phyloP scores from a whole-genome alignment of 2,888 invertebrate genomes.

The Adelognathus sp. region DNA sequence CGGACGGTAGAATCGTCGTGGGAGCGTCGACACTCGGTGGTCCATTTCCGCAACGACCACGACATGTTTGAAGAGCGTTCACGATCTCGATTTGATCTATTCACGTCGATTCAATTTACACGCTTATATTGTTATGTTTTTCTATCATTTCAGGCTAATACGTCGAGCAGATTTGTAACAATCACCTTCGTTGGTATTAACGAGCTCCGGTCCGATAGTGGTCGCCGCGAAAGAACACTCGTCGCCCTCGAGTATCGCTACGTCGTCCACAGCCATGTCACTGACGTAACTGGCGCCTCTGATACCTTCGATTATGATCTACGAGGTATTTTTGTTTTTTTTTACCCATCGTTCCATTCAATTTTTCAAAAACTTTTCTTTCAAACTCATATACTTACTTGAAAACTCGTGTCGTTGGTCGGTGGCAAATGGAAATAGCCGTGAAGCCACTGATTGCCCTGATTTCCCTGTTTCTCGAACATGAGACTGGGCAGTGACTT shows the following conservation, averaged over 20 bases:
- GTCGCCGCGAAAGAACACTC: constrained; percentile 81
- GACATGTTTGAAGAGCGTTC: constrained; percentile 75
- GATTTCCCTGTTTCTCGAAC: constrained; percentile 86
- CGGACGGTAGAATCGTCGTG: constrained; percentile 54
- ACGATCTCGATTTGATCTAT: constrained; percentile 77
- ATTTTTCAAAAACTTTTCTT: constrained; percentile 25
- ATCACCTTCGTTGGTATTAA: constrained; percentile 65
- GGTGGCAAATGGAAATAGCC: constrained; percentile 81
- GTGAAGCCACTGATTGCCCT: constrained; percentile 87
- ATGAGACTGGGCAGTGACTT: constrained; percentile 80
- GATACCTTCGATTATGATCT: constrained; percentile 91
- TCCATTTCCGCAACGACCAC: constrained; percentile 72
- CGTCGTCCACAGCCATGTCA: constrained; percentile 92
- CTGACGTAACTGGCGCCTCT: constrained; percentile 87
- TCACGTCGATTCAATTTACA: neutral
- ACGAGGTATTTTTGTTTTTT: too few species aligned
- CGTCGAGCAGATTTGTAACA: neutral
- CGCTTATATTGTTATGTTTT: neutral
- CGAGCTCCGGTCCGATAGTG: constrained; percentile 55
- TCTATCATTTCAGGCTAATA: neutral
- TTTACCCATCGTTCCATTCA: too few species aligned
- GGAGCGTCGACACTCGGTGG: constrained; percentile 54
- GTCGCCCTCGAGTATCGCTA: constrained; percentile 84
- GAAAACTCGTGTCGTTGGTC: constrained; percentile 73
- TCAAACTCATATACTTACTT: constrained; percentile 70